Evolutionary conservation across 2,113 vertebrate species (phyloP).

Genomic region (Aspidoscelis tigris): DNA sequence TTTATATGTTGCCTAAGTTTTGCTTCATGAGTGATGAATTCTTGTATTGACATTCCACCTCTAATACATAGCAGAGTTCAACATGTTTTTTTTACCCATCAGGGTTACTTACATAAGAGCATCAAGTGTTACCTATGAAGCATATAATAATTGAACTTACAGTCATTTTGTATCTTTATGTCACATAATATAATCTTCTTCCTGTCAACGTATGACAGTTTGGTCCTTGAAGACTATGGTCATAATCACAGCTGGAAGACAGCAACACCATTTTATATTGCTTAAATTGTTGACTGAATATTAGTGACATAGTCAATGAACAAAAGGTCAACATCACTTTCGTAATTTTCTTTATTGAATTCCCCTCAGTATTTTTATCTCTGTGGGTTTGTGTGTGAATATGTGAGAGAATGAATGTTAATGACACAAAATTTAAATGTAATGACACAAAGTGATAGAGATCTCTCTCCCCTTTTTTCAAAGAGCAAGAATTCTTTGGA

Average conservation of each 20-base stretch:
- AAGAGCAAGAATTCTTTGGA: constrained; percentile 37
- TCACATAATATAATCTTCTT: not conserved
- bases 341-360: constrained; percentile 50
- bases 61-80: constrained; percentile 13
- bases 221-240: constrained; percentile 24
- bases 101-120: not conserved
- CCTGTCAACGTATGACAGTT: not conserved
- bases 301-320: constrained; percentile 47
- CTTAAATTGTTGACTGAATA: constrained; percentile 45
- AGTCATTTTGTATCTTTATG: constrained; percentile 19
- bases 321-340: constrained; percentile 49
- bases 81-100: not conserved
- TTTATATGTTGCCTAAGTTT: not conserved
- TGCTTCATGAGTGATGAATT: not conserved
- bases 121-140: constrained; percentile 28
- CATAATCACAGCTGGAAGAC: constrained; percentile 29
- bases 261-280: constrained; percentile 47
- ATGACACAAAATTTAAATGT: not conserved
- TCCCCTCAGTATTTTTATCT: not conserved
- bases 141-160: constrained; percentile 10
- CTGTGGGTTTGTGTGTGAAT: not conserved
- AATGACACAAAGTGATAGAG: constrained; percentile 23
- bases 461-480: not conserved
- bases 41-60: not conserved
- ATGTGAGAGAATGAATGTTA: not conserved